These are phyloP conservation scores for Leptogaster cylindrica DNA, from an alignment of 2,888 invertebrate genomes.

Conservation along the genomic window DNA sequence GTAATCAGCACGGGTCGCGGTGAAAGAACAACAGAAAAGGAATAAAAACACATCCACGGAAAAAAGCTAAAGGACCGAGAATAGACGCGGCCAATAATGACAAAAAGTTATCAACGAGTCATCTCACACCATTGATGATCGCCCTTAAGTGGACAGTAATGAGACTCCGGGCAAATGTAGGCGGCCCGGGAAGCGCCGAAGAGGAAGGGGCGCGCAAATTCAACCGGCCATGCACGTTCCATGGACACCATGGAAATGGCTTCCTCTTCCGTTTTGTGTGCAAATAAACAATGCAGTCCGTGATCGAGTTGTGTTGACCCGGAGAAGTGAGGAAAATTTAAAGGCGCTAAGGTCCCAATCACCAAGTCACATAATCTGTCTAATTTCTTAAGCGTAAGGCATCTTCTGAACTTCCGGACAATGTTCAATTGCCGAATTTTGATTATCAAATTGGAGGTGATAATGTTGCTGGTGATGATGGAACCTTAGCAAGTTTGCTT, in stretches of 20 bases:
- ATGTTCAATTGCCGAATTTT: conserved; percentile 22
- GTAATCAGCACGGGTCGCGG: conserved; percentile 4
- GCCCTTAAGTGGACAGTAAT: conserved; percentile 37
- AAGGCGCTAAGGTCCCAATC: conserved; percentile 6
- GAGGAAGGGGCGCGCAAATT: conserved; percentile 10
- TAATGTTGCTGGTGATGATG: too few relatives aligned
- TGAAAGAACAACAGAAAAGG: too few relatives aligned
- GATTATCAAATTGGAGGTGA: too few relatives aligned
- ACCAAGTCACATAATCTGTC: conserved; percentile 15
- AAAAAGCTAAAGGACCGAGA: not conserved
- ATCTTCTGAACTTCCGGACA: conserved; percentile 19
- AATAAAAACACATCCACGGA: too few relatives aligned
- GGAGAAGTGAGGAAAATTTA: not conserved
- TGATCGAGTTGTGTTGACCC: conserved; percentile 13
- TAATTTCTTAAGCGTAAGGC: conserved; percentile 28
- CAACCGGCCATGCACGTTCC: conserved; percentile 39
- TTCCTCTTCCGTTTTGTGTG: conserved; percentile 46
- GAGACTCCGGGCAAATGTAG: conserved; percentile 5
- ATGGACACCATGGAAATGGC: conserved; percentile 33
- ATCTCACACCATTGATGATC: conserved; percentile 31
- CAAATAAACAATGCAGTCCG: conserved; percentile 20
- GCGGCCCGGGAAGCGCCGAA: not conserved
- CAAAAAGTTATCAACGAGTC: conserved; percentile 24
- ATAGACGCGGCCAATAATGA: conserved; percentile 3
- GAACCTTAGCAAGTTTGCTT: too few relatives aligned